phyloP scores from a whole-genome alignment of 2,113 vertebrate species.

The Xiphorhynchus elegans region DNA sequence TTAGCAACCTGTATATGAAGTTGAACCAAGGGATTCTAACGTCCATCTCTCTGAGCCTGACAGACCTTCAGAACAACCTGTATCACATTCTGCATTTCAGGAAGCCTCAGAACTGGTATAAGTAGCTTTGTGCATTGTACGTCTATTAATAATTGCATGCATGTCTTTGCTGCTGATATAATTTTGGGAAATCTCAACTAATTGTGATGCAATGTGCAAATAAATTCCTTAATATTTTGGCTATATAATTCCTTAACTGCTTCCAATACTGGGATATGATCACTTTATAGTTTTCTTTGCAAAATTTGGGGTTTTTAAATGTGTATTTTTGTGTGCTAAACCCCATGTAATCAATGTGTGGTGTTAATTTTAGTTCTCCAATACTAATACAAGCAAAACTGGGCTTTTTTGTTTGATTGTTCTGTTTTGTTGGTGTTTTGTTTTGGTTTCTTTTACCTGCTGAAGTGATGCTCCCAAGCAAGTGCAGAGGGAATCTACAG shows the following conservation, averaged over 20 bases:
- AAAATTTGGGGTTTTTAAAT: not conserved
- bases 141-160: not conserved
- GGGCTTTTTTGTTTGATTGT: not conserved
- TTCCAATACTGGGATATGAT: not conserved
- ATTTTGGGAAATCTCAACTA: not conserved
- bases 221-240: not conserved
- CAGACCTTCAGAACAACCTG: not conserved
- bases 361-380: not conserved
- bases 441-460: not conserved
- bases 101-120: constrained; percentile 42
- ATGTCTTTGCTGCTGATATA: not conserved
- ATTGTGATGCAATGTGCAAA: not conserved
- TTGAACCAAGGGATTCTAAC: not conserved
- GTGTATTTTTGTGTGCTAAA: not conserved
- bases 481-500: not conserved
- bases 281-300: not conserved
- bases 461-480: not conserved
- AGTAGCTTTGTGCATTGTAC: not conserved
- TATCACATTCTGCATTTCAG: not conserved
- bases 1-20: constrained; percentile 26
- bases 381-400: not conserved
- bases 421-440: not conserved
- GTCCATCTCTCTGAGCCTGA: not conserved
- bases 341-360: not conserved
- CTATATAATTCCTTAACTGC: not conserved